Conservation (phyloP, 2,113 vertebrate genomes). For the Brienomyrus brachyistius region DNA sequence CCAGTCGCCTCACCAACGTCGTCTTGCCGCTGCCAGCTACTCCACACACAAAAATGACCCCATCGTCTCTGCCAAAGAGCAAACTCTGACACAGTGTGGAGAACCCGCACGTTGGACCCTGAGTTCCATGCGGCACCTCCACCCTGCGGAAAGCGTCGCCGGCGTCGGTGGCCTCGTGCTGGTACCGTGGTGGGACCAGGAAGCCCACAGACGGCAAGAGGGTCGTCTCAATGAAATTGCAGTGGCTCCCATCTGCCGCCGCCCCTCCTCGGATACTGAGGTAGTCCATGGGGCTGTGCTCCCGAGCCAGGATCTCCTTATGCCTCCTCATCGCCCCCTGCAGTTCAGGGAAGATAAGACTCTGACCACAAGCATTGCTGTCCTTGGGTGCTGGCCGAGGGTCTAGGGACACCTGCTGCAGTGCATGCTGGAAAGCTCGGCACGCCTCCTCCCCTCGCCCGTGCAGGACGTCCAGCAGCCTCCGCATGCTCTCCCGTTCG, state of each 20-base stretch:
- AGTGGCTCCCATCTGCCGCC: background rate
- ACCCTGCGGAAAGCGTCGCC: slow-evolving; percentile 33
- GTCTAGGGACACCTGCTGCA: slow-evolving; percentile 8
- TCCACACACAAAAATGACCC: slow-evolving; percentile 36
- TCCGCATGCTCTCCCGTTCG: slow-evolving; percentile 33
- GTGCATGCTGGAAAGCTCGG: slow-evolving; percentile 29
- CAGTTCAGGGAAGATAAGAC: background rate
- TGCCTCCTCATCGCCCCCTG: slow-evolving; percentile 28
- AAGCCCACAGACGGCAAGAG: slow-evolving; percentile 24
- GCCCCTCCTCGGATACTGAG: slow-evolving; percentile 7
- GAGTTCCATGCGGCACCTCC: background rate
- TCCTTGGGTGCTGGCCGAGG: background rate
- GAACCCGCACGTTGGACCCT: slow-evolving; percentile 30
- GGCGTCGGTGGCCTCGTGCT: slow-evolving; percentile 37
- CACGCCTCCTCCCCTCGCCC: slow-evolving; percentile 42
- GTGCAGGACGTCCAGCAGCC: slow-evolving; percentile 39
- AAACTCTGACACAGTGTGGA: slow-evolving; percentile 28
- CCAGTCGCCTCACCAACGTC: slow-evolving; percentile 36
- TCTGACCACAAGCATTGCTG: background rate
- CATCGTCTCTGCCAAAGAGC: slow-evolving; percentile 11
- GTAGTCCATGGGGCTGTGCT: slow-evolving; percentile 30
- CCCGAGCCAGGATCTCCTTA: slow-evolving; percentile 31
- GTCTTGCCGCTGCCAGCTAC: slow-evolving; percentile 47
- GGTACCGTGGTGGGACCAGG: slow-evolving; percentile 21
- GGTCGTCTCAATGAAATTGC: slow-evolving; percentile 35